These are phyloP conservation scores for Falco punctatus DNA, from an alignment of 2,113 vertebrate species.

Conservation along the genomic window DNA sequence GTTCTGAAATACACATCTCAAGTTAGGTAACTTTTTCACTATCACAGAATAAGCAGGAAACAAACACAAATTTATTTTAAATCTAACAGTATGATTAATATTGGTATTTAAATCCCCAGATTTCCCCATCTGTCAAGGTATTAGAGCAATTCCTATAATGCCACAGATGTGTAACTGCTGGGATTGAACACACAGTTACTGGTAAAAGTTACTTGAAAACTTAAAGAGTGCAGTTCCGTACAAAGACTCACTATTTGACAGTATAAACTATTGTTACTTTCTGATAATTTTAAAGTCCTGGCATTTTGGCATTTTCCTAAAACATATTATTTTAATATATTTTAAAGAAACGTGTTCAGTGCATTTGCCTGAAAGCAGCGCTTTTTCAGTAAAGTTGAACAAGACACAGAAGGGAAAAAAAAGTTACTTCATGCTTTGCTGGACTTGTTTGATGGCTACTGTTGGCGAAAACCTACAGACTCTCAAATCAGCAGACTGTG, in stretches of 20 bases:
- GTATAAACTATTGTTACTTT: background rate
- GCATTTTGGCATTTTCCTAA: background rate
- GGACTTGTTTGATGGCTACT: background rate
- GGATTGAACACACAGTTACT: background rate
- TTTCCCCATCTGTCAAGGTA: conserved; percentile 8
- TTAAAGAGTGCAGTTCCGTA: background rate
- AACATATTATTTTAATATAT: background rate
- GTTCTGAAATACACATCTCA: background rate
- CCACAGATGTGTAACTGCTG: background rate
- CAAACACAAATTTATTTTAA: background rate
- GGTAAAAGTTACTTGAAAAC: background rate
- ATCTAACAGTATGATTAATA: background rate
- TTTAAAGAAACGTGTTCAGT: background rate
- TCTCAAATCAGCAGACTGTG: background rate
- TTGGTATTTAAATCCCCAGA: background rate
- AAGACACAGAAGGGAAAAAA: background rate
- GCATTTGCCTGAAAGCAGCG: background rate
- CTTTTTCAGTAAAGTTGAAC: background rate
- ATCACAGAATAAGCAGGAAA: background rate
- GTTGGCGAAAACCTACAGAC: background rate
- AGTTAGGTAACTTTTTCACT: background rate
- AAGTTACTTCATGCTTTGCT: background rate
- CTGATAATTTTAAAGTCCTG: background rate
- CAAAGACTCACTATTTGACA: background rate
- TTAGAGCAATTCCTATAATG: background rate